Percentiles rank a stretch among this genome's conserved stretches.
Evolutionary conservation across 92 coral and sea anemone genomes (phyloP).

Genomic region (Paramuricea clavata): DNA sequence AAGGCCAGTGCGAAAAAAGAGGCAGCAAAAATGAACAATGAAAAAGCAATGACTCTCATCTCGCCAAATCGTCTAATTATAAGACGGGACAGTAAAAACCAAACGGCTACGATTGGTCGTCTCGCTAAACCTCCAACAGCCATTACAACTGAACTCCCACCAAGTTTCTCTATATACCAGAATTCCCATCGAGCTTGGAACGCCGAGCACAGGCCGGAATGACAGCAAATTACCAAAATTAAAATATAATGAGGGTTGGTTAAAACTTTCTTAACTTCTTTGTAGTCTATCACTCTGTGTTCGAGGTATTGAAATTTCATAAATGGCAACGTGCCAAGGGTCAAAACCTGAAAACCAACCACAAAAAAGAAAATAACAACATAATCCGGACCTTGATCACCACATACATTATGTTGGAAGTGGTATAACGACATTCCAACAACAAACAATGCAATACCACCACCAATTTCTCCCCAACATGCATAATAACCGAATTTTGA

Average conservation of each 20-base stretch:
- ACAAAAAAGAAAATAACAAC: constrained; percentile 4
- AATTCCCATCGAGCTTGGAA: constrained; percentile 25
- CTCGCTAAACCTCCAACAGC: constrained; percentile 11
- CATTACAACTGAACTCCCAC: constrained; percentile 15
- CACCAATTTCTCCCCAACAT: constrained; percentile 32
- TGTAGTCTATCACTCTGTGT: constrained; percentile 4
- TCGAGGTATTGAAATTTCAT: constrained; percentile 15
- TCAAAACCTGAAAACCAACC: background rate
- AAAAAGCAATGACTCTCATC: background rate
- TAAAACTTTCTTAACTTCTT: constrained; percentile 15
- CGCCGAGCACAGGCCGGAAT: constrained; percentile 21
- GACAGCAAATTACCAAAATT: constrained; percentile 6
- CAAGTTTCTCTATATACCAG: constrained; percentile 35
- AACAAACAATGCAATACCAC: constrained; percentile 14
- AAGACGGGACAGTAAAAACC: constrained; percentile 11
- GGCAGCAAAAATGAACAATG: background rate
- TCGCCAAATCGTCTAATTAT: constrained; percentile 19
- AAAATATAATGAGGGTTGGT: constrained; percentile 7
- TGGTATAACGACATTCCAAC: constrained; percentile 17
- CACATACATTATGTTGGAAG: background rate
- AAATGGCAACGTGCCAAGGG: constrained; percentile 20
- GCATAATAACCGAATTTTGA: constrained; percentile 20
- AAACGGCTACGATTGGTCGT: constrained; percentile 26
- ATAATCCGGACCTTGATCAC: background rate
- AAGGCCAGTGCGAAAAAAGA: background rate